Conservation (phyloP, 2,113 vertebrate species). For the Leptobrachium leishanense region DNA sequence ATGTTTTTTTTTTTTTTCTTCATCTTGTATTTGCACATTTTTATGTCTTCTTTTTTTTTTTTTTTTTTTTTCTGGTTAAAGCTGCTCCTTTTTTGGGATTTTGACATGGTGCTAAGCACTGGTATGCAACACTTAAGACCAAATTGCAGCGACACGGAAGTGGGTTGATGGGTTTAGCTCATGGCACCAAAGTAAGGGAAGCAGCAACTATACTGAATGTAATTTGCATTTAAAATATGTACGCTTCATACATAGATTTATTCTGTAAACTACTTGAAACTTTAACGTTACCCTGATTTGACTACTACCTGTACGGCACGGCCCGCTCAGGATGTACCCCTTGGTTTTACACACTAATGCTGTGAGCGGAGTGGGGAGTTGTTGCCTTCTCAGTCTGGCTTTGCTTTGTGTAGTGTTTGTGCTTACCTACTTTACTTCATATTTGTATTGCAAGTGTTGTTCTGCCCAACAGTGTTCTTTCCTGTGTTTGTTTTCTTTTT, state of each 20-base stretch:
- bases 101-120: no score
- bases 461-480: no score
- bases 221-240: not conserved
- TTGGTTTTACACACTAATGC: not conserved
- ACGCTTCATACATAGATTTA: not conserved
- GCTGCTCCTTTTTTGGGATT: no score
- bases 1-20: not conserved
- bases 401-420: constrained; percentile 1
- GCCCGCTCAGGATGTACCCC: no score
- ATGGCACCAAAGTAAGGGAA: constrained; percentile 8
- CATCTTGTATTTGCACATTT: not conserved
- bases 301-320: not conserved
- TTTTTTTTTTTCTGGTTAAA: no score
- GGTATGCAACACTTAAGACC: not conserved
- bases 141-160: not conserved
- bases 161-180: not conserved
- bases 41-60: no score
- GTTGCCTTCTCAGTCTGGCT: constrained; percentile 3
- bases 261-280: not conserved
- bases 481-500: not conserved
- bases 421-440: not conserved
- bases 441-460: not conserved
- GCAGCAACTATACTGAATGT: not conserved
- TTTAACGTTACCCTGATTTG: not conserved
- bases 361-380: constrained; percentile 5